phyloP scores from a whole-genome alignment of 1,140 invertebrate species.

The Whitmania pigra region DNA sequence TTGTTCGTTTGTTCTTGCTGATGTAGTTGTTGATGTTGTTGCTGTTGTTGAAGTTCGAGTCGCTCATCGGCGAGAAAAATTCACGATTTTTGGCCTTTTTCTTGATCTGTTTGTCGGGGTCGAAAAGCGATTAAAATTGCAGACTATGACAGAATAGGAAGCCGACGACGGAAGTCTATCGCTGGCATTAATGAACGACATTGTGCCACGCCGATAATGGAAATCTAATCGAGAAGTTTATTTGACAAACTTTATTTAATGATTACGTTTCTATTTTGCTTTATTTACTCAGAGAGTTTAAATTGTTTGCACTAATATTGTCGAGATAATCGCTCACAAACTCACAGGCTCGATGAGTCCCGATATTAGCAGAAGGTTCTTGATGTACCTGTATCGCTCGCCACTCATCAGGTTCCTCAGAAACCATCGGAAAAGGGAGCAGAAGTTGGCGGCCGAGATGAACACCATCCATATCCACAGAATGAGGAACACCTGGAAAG shows the following conservation, averaged over 20 bases:
- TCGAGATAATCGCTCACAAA: neutral
- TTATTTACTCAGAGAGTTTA: too few species aligned
- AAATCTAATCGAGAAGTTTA: neutral
- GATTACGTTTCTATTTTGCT: too few species aligned
- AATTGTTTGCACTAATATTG: neutral
- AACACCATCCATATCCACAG: slow-evolving; percentile 31
- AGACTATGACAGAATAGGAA: too few species aligned
- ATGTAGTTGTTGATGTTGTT: neutral
- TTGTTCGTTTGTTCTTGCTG: neutral
- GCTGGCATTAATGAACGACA: too few species aligned
- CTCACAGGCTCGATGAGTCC: slow-evolving; percentile 9
- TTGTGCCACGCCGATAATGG: too few species aligned
- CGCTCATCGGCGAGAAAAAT: neutral
- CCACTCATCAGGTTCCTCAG: slow-evolving; percentile 32
- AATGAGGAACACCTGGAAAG: slow-evolving; percentile 34
- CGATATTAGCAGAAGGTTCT: slow-evolving; percentile 25
- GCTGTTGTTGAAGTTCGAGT: neutral
- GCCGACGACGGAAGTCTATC: too few species aligned
- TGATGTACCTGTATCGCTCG: slow-evolving; percentile 24
- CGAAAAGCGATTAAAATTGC: too few species aligned
- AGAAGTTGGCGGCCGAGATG: slow-evolving; percentile 32
- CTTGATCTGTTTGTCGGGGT: neutral
- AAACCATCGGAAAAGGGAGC: slow-evolving; percentile 38
- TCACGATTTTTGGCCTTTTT: neutral
- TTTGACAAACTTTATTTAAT: too few species aligned